These are phyloP conservation scores for Sebastes miniatus DNA, from an alignment of 2,797 vertebrate species.

Conservation along the genomic window DNA sequence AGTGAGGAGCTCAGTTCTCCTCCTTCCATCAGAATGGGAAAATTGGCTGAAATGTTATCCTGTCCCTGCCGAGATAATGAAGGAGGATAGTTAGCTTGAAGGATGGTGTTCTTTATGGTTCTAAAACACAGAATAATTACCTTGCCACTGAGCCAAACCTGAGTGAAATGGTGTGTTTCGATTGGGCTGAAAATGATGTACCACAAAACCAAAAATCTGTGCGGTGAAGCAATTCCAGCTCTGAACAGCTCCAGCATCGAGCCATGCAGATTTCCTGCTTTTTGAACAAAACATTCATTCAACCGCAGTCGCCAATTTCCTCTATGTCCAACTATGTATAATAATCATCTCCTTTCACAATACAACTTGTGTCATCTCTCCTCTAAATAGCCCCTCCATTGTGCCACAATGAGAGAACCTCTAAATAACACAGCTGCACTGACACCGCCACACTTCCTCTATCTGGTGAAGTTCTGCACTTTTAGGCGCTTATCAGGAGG, in stretches of 20 bases:
- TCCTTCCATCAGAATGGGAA: slow-evolving; percentile 26
- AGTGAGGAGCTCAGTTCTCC: slow-evolving; percentile 2
- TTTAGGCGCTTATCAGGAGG: slow-evolving; percentile 55
- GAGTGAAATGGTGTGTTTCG: slow-evolving; percentile 22
- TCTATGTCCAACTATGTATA: slow-evolving; percentile 3
- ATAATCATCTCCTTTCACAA: slow-evolving; percentile 17
- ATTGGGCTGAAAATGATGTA: neutral
- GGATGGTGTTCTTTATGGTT: slow-evolving; percentile 38
- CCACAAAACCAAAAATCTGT: slow-evolving; percentile 26
- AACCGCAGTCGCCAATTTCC: neutral
- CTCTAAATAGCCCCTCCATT: slow-evolving; percentile 46
- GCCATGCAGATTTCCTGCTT: neutral
- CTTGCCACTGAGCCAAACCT: slow-evolving; percentile 18
- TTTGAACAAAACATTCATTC: neutral
- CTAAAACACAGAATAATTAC: slow-evolving; percentile 40
- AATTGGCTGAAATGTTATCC: slow-evolving; percentile 50
- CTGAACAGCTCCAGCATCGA: neutral
- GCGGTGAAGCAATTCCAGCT: neutral
- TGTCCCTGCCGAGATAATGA: slow-evolving; percentile 39
- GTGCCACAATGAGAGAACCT: slow-evolving; percentile 5
- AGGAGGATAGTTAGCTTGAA: slow-evolving; percentile 38
- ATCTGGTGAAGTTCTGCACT: slow-evolving; percentile 12
- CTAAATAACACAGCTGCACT: slow-evolving; percentile 30
- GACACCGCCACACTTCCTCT: slow-evolving; percentile 50
- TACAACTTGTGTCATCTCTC: slow-evolving; percentile 33